Percentiles rank a stretch among this genome's conserved stretches.
Evolutionary conservation across 2,888 invertebrate species (phyloP).

Genomic region (Altica lythri): DNA sequence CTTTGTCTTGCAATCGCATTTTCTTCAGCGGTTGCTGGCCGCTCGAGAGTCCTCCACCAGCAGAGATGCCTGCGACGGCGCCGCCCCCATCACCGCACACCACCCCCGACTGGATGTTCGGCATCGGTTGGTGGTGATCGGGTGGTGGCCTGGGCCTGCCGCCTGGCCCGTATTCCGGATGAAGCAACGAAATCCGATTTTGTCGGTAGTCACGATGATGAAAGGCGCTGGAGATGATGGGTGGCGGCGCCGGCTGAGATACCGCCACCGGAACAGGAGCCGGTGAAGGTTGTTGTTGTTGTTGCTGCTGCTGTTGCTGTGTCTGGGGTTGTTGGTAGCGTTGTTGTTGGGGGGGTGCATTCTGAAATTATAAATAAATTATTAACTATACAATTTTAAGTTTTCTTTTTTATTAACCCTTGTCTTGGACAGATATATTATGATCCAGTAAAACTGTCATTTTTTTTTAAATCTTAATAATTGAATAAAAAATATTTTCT

Average conservation of each 20-base stretch:
- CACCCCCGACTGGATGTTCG: conserved; percentile 37
- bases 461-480: too few relatives aligned
- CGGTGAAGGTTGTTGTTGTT: conserved; percentile 19
- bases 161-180: conserved; percentile 57
- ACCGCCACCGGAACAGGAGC: conserved; percentile 21
- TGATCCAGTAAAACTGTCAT: too few relatives aligned
- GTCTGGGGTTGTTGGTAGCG: conserved; percentile 50
- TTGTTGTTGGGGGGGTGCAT: conserved; percentile 18
- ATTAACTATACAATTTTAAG: too few relatives aligned
- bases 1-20: conserved; percentile 66
- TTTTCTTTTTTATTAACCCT: too few relatives aligned
- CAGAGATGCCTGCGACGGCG: conserved; percentile 22
- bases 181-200: conserved; percentile 71
- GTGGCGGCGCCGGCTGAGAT: conserved; percentile 53
- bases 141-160: conserved; percentile 36
- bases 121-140: conserved; percentile 31
- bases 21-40: conserved; percentile 69
- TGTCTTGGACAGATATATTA: too few relatives aligned
- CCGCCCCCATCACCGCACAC: conserved; percentile 36
- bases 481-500: too few relatives aligned
- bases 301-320: conserved; percentile 52
- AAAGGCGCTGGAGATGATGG: conserved; percentile 55
- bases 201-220: conserved; percentile 56
- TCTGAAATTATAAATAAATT: neutral
- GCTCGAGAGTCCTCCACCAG: conserved; percentile 41